These are phyloP conservation scores for Hyles lineata DNA, from an alignment of 2,888 invertebrate genomes.

Conservation along the genomic window DNA sequence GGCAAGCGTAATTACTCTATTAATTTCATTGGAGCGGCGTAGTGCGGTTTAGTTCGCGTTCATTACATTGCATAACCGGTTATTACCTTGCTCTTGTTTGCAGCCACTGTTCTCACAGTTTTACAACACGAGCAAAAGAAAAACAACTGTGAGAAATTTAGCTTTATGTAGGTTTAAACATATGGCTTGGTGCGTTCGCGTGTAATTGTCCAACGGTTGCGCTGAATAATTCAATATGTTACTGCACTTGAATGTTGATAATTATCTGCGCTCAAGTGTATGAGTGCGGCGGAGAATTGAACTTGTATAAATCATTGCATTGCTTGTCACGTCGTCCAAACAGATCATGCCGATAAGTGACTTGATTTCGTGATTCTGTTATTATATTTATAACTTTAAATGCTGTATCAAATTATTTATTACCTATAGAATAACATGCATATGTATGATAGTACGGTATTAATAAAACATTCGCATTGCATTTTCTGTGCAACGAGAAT, in stretches of 20 bases:
- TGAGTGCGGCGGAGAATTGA: constrained; percentile 4
- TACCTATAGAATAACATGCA: not conserved
- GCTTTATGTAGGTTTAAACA: constrained; percentile 51
- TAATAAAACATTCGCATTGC: not conserved
- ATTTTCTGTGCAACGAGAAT: not conserved
- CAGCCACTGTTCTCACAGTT: constrained; percentile 65
- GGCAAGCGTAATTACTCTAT: constrained; percentile 66
- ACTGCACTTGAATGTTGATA: constrained; percentile 29
- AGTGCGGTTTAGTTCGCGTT: constrained; percentile 57
- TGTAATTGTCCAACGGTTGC: constrained; percentile 48
- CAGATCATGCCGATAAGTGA: not conserved
- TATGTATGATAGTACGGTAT: not conserved
- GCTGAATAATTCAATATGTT: constrained; percentile 44
- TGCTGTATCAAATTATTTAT: not conserved
- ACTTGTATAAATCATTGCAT: constrained; percentile 15
- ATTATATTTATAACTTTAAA: too few relatives aligned
- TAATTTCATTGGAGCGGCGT: constrained; percentile 57
- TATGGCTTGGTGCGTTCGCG: constrained; percentile 47
- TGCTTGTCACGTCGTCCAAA: constrained; percentile 12
- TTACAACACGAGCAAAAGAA: constrained; percentile 61
- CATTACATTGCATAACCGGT: constrained; percentile 69
- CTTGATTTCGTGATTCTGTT: not conserved
- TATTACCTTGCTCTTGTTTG: constrained; percentile 71
- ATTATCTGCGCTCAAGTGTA: constrained; percentile 4
- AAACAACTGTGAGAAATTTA: constrained; percentile 71